Evolutionary conservation across 2,113 vertebrate genomes (phyloP), one percentile per base, ranked within the genome.

Genomic region (Felis chaus): DNA sequence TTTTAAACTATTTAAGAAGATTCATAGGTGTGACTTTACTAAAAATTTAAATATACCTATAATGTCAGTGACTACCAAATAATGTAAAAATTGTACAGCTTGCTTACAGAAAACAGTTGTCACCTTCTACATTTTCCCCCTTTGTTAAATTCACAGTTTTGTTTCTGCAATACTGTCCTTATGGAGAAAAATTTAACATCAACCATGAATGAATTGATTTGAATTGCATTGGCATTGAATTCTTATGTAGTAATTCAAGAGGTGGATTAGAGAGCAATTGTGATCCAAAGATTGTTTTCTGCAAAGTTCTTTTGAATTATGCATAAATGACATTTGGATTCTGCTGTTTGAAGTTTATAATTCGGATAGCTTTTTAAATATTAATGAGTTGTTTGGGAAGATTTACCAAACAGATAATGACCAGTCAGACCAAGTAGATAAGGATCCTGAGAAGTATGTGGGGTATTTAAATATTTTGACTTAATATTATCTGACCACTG

Each of bases 281-380:
- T 4, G 16, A 97, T 68, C 71, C 76, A 96, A 97, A 97, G 97
- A 98, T 96, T 98, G 92, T 97, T 98, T 94, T 98, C 95, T n/a
- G 94, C 94, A 98, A 97, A 98, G 41, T 94, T 96, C 91, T 97
- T 97, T 94, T 98, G 98, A 98, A 99, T 99, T 98, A 98, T 98
- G 96, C 80, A 98, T 98, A 97, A 97, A 92, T 98, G 98, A 97
- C 97, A 98, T 98, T 99, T 98, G 86, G 97, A 97, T 98, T 98
- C 94, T 98, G 53, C 69, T 91, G 66, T 95, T 98, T 96, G 88
- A 98, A 98, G 97, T 98, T 98, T 97, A 96, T 98, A 98, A 97
- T 97, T 97, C 1, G 23, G 76, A 98, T 92, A 97, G 48, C 45
- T 98, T 87, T 98, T 98, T 95, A 98, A 98, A 92, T 97, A 98